A percentile compares a stretch with the other conserved stretches of the same genome.
Conservation (phyloP, 1,140 invertebrate species). For the Cataglyphis hispanica region DNA sequence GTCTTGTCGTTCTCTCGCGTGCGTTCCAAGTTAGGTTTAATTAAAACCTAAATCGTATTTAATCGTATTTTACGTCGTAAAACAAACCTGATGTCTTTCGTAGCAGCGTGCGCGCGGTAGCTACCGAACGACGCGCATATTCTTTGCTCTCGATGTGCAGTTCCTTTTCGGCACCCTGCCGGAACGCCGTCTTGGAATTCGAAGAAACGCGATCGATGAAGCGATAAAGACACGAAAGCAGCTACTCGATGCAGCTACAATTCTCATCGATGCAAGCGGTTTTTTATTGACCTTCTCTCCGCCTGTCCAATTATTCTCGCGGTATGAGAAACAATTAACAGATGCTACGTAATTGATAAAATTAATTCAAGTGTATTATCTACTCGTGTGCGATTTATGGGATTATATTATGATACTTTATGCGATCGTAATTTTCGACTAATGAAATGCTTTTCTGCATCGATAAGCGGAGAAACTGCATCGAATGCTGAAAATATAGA, state of each 20-base stretch:
- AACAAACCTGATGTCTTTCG: conserved; percentile 79
- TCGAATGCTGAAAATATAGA: background rate
- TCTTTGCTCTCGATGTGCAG: conserved; percentile 59
- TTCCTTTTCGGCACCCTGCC: conserved; percentile 45
- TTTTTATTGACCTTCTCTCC: background rate
- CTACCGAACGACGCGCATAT: conserved; percentile 68
- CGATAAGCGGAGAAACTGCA: background rate
- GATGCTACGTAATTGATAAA: background rate
- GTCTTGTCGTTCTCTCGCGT: conserved; percentile 63
- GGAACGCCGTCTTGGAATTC: conserved; percentile 21
- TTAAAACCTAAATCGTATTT: conserved; percentile 83
- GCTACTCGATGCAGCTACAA: conserved; percentile 25
- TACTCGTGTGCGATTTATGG: background rate
- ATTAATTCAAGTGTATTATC: background rate
- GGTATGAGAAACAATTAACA: conserved; percentile 11
- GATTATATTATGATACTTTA: background rate
- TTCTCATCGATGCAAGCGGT: background rate
- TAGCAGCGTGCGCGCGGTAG: conserved; percentile 66
- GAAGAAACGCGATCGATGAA: conserved; percentile 11
- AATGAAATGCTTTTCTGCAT: background rate
- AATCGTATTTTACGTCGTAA: conserved; percentile 80
- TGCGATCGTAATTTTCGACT: background rate
- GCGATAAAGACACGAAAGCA: conserved; percentile 33
- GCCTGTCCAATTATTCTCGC: conserved; percentile 5
- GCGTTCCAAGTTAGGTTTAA: conserved; percentile 77